A percentile compares a stretch with the other conserved stretches of the same genome.
These are phyloP conservation scores for Chrysomela aeneicollis DNA, from an alignment of 2,888 invertebrate species.

Conservation along the genomic window DNA sequence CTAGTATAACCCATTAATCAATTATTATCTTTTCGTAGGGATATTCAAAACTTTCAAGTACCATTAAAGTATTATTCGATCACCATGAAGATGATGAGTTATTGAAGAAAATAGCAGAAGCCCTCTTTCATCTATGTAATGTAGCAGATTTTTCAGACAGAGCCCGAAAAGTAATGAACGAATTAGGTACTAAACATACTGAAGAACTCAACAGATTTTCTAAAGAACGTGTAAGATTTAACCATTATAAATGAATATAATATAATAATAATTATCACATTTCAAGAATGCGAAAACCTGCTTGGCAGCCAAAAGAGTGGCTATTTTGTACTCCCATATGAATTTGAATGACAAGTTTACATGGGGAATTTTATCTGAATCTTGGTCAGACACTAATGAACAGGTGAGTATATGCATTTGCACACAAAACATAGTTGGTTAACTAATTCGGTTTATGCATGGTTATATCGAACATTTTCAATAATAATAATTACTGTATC, in stretches of 20 bases:
- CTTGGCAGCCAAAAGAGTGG: constrained; percentile 14
- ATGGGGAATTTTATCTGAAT: constrained; percentile 25
- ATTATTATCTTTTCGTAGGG: constrained; percentile 12
- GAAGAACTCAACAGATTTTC: constrained; percentile 11
- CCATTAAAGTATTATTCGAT: constrained; percentile 22
- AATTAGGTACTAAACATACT: constrained; percentile 11
- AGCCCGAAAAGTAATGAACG: constrained; percentile 9
- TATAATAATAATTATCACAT: background rate
- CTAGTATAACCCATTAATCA: too few species aligned
- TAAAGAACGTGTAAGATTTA: constrained; percentile 11
- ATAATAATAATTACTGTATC: too few species aligned
- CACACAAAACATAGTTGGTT: too few species aligned
- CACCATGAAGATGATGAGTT: constrained; percentile 23
- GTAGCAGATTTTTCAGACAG: constrained; percentile 14
- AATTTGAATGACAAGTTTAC: constrained; percentile 22
- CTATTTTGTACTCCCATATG: constrained; percentile 25
- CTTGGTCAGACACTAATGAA: constrained; percentile 20
- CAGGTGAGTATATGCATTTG: constrained; percentile 19
- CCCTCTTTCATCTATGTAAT: constrained; percentile 14
- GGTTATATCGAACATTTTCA: too few species aligned
- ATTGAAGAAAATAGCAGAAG: constrained; percentile 20
- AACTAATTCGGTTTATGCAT: too few species aligned
- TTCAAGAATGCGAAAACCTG: background rate
- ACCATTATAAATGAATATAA: background rate
- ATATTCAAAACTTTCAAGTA: constrained; percentile 16